A percentile compares a stretch with the other conserved stretches of the same genome.
phyloP scores from a whole-genome alignment of 2,888 invertebrate genomes.

The Nomada hirtipes region DNA sequence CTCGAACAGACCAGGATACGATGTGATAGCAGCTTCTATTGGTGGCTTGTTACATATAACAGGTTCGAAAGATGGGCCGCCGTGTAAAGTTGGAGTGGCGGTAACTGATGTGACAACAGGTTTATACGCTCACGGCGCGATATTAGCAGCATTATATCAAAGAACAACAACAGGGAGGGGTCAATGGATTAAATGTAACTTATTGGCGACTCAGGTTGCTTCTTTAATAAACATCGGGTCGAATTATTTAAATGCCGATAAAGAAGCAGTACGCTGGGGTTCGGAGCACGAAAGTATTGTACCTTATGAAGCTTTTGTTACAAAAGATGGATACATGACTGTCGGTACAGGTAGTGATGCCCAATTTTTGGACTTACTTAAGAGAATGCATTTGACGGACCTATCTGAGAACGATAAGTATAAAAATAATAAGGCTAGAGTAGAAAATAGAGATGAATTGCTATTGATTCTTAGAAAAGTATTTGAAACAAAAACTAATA shows the following conservation, averaged over 20 bases:
- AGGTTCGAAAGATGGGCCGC: conserved; percentile 92
- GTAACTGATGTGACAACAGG: conserved; percentile 97
- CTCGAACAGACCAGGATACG: conserved; percentile 95
- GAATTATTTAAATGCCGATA: conserved; percentile 94
- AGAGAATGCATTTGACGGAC: conserved; percentile 87
- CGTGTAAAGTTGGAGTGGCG: conserved; percentile 96
- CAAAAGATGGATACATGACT: conserved; percentile 93
- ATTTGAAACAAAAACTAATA: conserved; percentile 88
- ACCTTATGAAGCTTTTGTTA: conserved; percentile 96
- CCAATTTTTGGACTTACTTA: conserved; percentile 91
- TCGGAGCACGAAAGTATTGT: conserved; percentile 97
- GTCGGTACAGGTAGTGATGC: conserved; percentile 94
- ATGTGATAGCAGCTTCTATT: conserved; percentile 96
- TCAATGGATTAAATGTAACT: conserved; percentile 96
- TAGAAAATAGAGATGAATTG: conserved; percentile 90
- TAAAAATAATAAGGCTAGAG: conserved; percentile 90
- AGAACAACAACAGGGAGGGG: conserved; percentile 92
- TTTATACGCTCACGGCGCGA: conserved; percentile 97
- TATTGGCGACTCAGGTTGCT: conserved; percentile 96
- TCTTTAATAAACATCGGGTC: conserved; percentile 95
- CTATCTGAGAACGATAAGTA: conserved; percentile 89
- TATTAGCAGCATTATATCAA: conserved; percentile 94
- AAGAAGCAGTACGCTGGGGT: conserved; percentile 93
- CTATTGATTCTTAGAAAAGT: conserved; percentile 87
- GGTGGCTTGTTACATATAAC: conserved; percentile 96